Percentiles rank a stretch among this genome's conserved stretches.
Conservation (phyloP, 30 jellyfish, hydroid and myxozoan species). For the Aurelia aurita region DNA sequence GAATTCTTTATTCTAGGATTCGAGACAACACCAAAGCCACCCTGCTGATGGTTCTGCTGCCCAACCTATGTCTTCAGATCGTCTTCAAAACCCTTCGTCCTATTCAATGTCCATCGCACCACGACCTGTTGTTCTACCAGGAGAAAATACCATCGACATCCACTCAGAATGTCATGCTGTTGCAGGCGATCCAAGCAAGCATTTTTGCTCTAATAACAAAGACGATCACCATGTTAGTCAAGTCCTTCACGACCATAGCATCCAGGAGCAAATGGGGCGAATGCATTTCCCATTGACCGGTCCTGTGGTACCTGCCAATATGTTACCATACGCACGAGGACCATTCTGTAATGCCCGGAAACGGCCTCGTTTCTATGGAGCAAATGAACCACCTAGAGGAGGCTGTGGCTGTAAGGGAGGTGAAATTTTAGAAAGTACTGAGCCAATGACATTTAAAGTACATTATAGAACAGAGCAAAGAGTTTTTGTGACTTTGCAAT, state of each 20-base stretch:
- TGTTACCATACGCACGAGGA: conserved; percentile 44
- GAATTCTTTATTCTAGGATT: conserved; percentile 14
- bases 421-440: conserved; percentile 45
- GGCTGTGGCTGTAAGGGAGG: conserved; percentile 79
- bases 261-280: conserved; percentile 62
- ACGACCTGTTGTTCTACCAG: background rate
- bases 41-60: conserved; percentile 32
- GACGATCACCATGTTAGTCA: conserved; percentile 41
- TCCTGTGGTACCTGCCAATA: conserved; percentile 32
- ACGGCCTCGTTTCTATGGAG: conserved; percentile 70
- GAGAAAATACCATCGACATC: conserved; percentile 27
- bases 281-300: conserved; percentile 52
- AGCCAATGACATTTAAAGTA: conserved; percentile 66
- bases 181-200: conserved; percentile 37
- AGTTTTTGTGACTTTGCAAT: conserved; percentile 73
- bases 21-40: conserved; percentile 16
- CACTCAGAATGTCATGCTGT: conserved; percentile 40
- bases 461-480: conserved; percentile 76
- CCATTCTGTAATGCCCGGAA: conserved; percentile 64
- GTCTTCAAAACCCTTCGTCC: background rate
- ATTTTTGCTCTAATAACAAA: conserved; percentile 26
- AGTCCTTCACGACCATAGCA: conserved; percentile 27
- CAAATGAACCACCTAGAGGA: conserved; percentile 64
- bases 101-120: conserved; percentile 23
- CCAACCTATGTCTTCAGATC: conserved; percentile 14